phyloP scores from a whole-genome alignment of 2,888 invertebrate genomes.

The Corbicula japonica region DNA sequence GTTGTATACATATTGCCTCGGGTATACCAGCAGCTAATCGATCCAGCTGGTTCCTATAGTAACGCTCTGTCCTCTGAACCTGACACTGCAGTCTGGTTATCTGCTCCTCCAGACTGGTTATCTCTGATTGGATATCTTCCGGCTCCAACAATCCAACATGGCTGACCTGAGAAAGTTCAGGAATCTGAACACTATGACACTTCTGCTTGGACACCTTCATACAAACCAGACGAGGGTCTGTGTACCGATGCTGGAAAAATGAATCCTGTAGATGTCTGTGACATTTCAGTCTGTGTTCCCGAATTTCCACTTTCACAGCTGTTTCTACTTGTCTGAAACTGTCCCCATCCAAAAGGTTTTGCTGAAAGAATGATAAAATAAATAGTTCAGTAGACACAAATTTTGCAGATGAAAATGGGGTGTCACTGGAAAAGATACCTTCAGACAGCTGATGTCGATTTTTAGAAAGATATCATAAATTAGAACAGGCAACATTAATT shows the following conservation, averaged over 20 bases:
- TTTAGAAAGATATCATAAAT: no score
- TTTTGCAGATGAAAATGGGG: no score
- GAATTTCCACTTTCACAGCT: slow-evolving; percentile 11
- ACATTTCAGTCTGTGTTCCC: neutral
- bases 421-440: no score
- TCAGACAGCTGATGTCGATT: no score
- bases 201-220: slow-evolving; percentile 55
- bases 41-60: slow-evolving; percentile 38
- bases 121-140: slow-evolving; percentile 61
- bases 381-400: no score
- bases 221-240: slow-evolving; percentile 55
- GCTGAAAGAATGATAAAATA: slow-evolving; percentile 18
- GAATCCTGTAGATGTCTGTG: neutral
- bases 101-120: slow-evolving; percentile 52
- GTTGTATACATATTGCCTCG: slow-evolving; percentile 68
- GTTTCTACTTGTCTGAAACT: neutral
- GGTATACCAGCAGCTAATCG: slow-evolving; percentile 62
- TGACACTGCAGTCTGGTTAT: slow-evolving; percentile 64
- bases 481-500: no score
- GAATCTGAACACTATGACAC: slow-evolving; percentile 40
- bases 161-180: slow-evolving; percentile 8
- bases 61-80: slow-evolving; percentile 47
- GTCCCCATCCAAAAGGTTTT: neutral
- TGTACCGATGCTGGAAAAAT: slow-evolving; percentile 13
- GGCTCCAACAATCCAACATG: slow-evolving; percentile 7